Percentiles rank a stretch among this genome's conserved stretches.
Conservation (phyloP, 2,113 vertebrate species). For the Nibea albiflora region DNA sequence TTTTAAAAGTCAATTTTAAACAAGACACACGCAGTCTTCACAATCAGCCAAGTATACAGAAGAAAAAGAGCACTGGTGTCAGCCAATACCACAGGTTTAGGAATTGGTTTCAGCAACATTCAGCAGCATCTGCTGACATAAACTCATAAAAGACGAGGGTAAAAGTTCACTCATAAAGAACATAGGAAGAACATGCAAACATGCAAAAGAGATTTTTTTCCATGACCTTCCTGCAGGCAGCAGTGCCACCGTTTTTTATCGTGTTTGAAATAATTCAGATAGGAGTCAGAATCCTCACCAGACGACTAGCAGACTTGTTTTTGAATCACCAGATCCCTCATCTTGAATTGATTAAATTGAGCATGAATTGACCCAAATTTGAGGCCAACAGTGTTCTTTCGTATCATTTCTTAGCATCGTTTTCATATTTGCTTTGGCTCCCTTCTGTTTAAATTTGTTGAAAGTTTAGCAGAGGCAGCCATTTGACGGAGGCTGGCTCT, state of each 20-base stretch:
- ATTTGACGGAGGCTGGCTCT: slow-evolving; percentile 2
- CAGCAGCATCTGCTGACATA: too few relatives aligned
- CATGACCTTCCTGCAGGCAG: neutral
- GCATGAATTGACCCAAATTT: slow-evolving; percentile 56
- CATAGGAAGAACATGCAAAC: neutral
- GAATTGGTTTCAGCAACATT: too few relatives aligned
- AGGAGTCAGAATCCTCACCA: slow-evolving; percentile 37
- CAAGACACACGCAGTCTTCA: too few relatives aligned
- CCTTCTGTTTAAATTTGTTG: slow-evolving; percentile 16
- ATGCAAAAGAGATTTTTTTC: neutral
- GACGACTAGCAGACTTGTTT: slow-evolving; percentile 22
- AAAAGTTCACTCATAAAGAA: too few relatives aligned
- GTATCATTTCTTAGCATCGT: slow-evolving; percentile 33
- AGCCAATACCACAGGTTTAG: too few relatives aligned
- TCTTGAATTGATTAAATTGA: slow-evolving; percentile 59
- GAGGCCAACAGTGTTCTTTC: slow-evolving; percentile 24
- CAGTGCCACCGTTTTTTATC: slow-evolving; percentile 4
- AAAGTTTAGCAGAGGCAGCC: slow-evolving; percentile 26
- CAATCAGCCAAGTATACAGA: too few relatives aligned
- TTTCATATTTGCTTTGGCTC: slow-evolving; percentile 41
- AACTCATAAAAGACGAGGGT: too few relatives aligned
- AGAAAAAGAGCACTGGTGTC: too few relatives aligned
- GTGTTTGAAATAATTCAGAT: slow-evolving; percentile 15
- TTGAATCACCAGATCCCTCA: slow-evolving; percentile 39
- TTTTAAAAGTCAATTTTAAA: too few relatives aligned